Percentiles rank a stretch among this genome's conserved stretches.
phyloP scores from a whole-genome alignment of 2,888 invertebrate genomes.

The Athalia rosae region DNA sequence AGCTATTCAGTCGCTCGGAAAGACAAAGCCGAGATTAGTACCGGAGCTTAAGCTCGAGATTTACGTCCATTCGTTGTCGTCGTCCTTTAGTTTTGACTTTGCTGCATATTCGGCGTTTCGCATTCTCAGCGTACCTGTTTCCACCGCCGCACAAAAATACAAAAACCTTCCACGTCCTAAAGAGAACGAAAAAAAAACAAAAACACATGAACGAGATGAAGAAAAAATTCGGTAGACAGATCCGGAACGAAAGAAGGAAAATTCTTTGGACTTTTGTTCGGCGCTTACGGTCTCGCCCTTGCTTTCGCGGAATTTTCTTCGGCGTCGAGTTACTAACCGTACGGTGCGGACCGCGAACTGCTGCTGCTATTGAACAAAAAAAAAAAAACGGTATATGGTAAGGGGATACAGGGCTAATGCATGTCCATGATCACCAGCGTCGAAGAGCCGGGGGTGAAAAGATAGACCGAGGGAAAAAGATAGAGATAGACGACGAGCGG shows the following conservation, averaged over 20 bases:
- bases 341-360: neutral
- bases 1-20: conserved; percentile 40
- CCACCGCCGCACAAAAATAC: neutral
- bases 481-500: neutral
- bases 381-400: neutral
- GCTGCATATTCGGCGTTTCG: neutral
- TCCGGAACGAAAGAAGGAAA: too few species aligned
- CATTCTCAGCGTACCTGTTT: neutral
- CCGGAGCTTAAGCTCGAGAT: conserved; percentile 41
- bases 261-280: too few species aligned
- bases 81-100: conserved; percentile 9
- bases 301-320: too few species aligned
- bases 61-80: conserved; percentile 25
- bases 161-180: neutral
- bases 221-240: too few species aligned
- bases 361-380: conserved; percentile 3
- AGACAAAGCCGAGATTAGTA: conserved; percentile 42
- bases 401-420: conserved; percentile 14
- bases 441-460: conserved; percentile 23
- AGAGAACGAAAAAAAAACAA: neutral
- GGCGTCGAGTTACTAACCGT: too few species aligned
- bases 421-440: conserved; percentile 24
- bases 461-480: neutral
- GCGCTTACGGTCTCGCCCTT: too few species aligned
- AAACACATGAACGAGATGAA: neutral